Evolutionary conservation across 2,888 invertebrate species (phyloP).

Genomic region (Thymelicus acteon): DNA sequence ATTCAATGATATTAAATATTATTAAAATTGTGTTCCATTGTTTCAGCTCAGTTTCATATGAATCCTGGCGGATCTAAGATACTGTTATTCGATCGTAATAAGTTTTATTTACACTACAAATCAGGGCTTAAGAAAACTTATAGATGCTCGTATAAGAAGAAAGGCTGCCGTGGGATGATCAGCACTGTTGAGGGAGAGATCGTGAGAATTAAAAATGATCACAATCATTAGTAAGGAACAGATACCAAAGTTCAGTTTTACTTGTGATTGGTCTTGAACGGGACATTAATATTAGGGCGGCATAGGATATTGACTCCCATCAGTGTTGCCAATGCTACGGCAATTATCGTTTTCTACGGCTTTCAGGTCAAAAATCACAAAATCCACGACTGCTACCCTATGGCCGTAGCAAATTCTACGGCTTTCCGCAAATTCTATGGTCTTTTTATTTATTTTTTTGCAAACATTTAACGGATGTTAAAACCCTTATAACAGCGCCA

Average conservation of each 20-base stretch:
- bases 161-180: constrained; percentile 42
- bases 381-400: no score
- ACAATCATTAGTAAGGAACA: constrained; percentile 6
- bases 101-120: constrained; percentile 40
- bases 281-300: no score
- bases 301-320: no score
- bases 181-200: not conserved
- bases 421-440: no score
- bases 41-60: constrained; percentile 35
- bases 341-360: no score
- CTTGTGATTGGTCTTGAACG: no score
- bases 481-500: no score
- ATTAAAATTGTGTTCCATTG: not conserved
- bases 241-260: not conserved
- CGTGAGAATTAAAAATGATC: not conserved
- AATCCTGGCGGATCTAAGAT: constrained; percentile 32
- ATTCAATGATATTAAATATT: not conserved
- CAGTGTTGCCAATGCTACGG: no score
- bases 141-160: constrained; percentile 45
- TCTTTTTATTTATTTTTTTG: no score
- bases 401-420: no score
- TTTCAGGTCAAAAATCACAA: no score
- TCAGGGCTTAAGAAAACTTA: constrained; percentile 41
- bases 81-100: constrained; percentile 34
- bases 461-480: no score